These are phyloP conservation scores for Microcebus jonahi DNA, from an alignment of 2,113 vertebrate genomes.

Conservation along the genomic window DNA sequence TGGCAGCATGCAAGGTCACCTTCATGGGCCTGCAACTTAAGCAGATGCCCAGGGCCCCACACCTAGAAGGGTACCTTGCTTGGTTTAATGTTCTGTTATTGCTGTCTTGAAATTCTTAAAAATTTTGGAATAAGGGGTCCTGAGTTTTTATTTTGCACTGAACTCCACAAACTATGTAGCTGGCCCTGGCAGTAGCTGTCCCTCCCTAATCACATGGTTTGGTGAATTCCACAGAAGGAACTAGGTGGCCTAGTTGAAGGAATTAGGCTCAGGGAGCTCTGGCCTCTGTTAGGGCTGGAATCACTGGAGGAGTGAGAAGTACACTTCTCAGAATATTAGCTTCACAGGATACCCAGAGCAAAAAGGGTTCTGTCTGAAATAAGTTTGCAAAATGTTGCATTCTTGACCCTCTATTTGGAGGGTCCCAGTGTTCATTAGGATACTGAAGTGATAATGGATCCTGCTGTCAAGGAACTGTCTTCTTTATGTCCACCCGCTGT, in stretches of 20 bases:
- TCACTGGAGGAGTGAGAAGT: neutral
- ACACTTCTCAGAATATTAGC: neutral
- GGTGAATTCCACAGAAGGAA: neutral
- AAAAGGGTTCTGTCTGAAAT: neutral
- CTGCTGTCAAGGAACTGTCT: neutral
- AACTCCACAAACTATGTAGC: neutral
- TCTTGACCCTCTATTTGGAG: neutral
- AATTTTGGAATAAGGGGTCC: neutral
- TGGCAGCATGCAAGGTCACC: neutral
- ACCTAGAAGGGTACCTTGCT: neutral
- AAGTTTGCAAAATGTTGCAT: neutral
- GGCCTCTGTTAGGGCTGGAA: neutral
- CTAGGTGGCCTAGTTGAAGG: neutral
- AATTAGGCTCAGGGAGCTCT: neutral
- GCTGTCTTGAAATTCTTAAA: neutral
- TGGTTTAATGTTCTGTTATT: neutral
- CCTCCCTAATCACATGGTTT: neutral
- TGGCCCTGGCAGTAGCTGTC: neutral
- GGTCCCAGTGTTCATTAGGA: neutral
- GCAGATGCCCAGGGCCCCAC: neutral
- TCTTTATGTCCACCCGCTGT: neutral
- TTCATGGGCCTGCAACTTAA: accelerated
- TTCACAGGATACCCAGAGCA: neutral
- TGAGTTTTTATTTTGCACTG: neutral
- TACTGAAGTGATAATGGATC: neutral